phyloP scores from a whole-genome alignment of 2,888 invertebrate species.

The Agrochola lychnidis region DNA sequence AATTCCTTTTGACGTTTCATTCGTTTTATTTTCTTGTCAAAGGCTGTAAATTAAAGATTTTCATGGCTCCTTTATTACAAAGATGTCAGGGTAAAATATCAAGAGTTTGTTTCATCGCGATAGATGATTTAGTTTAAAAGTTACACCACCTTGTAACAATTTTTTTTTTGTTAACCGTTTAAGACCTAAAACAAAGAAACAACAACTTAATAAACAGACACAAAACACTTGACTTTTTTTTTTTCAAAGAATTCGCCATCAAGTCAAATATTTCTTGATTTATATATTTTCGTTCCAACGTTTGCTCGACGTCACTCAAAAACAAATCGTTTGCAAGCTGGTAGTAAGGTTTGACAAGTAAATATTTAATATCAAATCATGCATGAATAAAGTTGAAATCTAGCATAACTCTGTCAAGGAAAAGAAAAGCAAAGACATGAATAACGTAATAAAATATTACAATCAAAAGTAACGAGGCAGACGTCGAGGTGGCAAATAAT shows the following conservation, averaged over 20 bases:
- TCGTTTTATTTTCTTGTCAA: background rate
- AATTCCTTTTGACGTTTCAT: background rate
- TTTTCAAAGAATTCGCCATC: too few relatives aligned
- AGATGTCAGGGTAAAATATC: background rate
- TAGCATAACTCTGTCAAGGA: conserved; percentile 10
- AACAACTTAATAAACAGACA: too few relatives aligned
- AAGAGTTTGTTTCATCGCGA: too few relatives aligned
- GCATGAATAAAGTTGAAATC: background rate
- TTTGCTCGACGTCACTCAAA: background rate
- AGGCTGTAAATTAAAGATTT: background rate
- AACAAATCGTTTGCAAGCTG: background rate
- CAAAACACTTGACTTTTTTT: too few relatives aligned
- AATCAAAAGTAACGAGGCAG: background rate
- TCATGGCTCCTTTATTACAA: background rate
- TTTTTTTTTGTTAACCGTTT: too few relatives aligned
- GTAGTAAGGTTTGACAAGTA: background rate
- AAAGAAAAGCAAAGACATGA: conserved; percentile 27
- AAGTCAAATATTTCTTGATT: too few relatives aligned
- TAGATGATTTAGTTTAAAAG: too few relatives aligned
- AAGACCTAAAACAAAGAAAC: too few relatives aligned
- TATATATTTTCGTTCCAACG: background rate
- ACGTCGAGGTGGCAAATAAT: background rate
- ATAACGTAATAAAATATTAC: conserved; percentile 38
- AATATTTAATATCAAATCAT: background rate
- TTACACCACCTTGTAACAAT: too few relatives aligned